A percentile compares a stretch with the other conserved stretches of the same genome.
These are phyloP conservation scores for Myripristis murdjan DNA, from an alignment of 2,797 vertebrate species.

Conservation along the genomic window DNA sequence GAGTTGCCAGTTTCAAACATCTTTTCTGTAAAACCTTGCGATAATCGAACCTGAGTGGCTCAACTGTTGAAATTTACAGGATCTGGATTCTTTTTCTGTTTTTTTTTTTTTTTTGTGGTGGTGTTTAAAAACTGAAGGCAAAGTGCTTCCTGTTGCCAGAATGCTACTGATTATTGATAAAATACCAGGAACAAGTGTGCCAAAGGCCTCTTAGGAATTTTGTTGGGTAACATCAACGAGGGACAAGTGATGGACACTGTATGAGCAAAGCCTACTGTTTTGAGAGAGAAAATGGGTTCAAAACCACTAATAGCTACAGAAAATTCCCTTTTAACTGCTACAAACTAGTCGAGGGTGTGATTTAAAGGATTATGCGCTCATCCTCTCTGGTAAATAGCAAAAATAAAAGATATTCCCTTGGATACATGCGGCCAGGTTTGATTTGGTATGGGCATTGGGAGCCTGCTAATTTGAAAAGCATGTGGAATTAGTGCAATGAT, in stretches of 20 bases:
- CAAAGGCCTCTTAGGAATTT: too few species aligned
- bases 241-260: too few species aligned
- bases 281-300: background rate
- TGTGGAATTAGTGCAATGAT: background rate
- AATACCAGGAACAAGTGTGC: too few species aligned
- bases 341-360: background rate
- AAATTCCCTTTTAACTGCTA: background rate
- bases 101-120: too few species aligned
- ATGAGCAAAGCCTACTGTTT: too few species aligned
- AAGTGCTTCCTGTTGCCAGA: too few species aligned
- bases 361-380: background rate
- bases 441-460: background rate
- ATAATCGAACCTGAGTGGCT: background rate
- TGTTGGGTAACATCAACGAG: too few species aligned
- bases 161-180: too few species aligned
- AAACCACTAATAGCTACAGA: background rate
- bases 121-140: too few species aligned
- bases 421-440: background rate
- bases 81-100: too few species aligned
- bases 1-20: constrained; percentile 8
- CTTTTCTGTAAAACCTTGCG: background rate
- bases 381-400: background rate
- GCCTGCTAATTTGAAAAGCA: constrained; percentile 9
- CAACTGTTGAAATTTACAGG: too few species aligned
- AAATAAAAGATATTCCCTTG: background rate